Evolutionary conservation across 2,797 vertebrate genomes (phyloP).

Genomic region (Anguilla marmorata): DNA sequence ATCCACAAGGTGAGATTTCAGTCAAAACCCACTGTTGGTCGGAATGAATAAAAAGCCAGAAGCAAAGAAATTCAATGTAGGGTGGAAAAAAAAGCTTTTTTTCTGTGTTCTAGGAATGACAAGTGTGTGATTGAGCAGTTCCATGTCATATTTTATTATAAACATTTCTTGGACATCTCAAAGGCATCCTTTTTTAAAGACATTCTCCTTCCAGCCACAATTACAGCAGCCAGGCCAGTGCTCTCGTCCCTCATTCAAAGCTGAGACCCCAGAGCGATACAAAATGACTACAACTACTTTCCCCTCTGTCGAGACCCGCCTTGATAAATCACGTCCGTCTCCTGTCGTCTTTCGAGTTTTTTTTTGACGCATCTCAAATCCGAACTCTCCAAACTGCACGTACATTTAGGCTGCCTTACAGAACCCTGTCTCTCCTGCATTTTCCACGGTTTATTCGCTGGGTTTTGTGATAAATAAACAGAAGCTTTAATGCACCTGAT

Average conservation of each 20-base stretch:
- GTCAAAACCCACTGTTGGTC: background rate
- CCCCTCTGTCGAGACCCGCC: background rate
- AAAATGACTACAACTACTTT: background rate
- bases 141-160: background rate
- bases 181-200: background rate
- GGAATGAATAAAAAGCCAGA: background rate
- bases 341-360: background rate
- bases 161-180: background rate
- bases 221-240: background rate
- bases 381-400: background rate
- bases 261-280: background rate
- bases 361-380: background rate
- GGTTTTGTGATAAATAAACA: background rate
- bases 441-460: background rate
- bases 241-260: background rate
- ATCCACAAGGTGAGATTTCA: background rate
- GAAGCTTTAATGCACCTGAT: background rate
- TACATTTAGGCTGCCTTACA: background rate
- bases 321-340: background rate
- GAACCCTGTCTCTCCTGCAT: background rate
- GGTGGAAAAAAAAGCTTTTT: too few relatives aligned
- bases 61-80: background rate
- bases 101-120: background rate
- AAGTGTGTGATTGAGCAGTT: background rate
- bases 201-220: background rate